Evolutionary conservation across 1,140 invertebrate species (phyloP).

Genomic region (Drosophila santomea): DNA sequence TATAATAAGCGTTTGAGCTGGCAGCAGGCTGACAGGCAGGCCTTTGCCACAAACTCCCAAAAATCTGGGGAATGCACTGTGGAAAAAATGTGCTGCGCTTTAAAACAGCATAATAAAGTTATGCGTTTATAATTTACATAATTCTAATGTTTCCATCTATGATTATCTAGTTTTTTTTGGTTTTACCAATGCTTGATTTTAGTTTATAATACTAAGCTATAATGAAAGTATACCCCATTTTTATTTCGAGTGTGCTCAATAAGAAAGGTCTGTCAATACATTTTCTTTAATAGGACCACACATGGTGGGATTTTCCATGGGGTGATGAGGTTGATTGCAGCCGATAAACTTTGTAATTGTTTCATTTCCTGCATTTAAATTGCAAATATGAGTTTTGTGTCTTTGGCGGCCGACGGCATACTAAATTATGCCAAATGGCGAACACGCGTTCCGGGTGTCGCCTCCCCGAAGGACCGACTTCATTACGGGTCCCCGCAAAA

Average conservation of each 20-base stretch:
- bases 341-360: slow-evolving; percentile 84
- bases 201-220: neutral
- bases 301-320: slow-evolving; percentile 13
- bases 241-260: neutral
- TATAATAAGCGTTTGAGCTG: slow-evolving; percentile 59
- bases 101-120: too few relatives aligned
- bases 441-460: slow-evolving; percentile 42
- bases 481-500: slow-evolving; percentile 26
- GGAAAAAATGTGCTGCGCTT: neutral
- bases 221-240: neutral
- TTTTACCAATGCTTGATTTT: too few relatives aligned
- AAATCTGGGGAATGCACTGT: neutral
- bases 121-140: too few relatives aligned
- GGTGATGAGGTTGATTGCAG: slow-evolving; percentile 55
- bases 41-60: slow-evolving; percentile 5
- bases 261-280: neutral
- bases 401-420: slow-evolving; percentile 35
- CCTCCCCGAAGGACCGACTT: slow-evolving; percentile 26
- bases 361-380: slow-evolving; percentile 84
- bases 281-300: slow-evolving; percentile 5
- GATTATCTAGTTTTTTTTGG: too few relatives aligned
- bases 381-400: slow-evolving; percentile 80
- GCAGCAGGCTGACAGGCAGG: slow-evolving; percentile 29
- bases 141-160: too few relatives aligned
- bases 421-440: slow-evolving; percentile 74